These are phyloP conservation scores for Anniella stebbinsi DNA, from an alignment of 2,797 vertebrate species.

Conservation along the genomic window DNA sequence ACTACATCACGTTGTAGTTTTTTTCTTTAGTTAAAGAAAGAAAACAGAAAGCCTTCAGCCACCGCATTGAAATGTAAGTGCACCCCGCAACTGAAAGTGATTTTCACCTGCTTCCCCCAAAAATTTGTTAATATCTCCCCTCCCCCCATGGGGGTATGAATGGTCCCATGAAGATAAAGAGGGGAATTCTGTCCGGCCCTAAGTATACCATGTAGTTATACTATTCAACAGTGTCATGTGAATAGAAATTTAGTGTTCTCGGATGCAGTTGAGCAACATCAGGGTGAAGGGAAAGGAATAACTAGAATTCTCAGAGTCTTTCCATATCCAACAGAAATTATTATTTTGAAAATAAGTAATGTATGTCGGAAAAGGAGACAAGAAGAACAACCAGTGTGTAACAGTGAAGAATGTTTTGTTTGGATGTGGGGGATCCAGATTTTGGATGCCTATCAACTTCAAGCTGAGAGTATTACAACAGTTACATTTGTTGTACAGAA, in stretches of 20 bases:
- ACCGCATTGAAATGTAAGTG: not conserved
- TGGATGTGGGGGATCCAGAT: not conserved
- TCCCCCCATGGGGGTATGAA: not conserved
- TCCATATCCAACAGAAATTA: constrained; percentile 48
- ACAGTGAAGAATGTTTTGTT: not conserved
- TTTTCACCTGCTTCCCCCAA: fast-evolving
- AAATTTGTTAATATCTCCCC: not conserved
- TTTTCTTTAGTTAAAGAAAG: not conserved
- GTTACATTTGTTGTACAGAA: fast-evolving
- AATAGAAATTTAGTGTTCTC: constrained; percentile 47
- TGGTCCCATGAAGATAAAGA: not conserved
- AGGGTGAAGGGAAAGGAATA: constrained; percentile 47
- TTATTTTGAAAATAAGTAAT: constrained; percentile 58
- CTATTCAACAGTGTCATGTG: constrained; percentile 18
- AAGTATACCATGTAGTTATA: not conserved
- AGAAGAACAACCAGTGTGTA: constrained; percentile 23
- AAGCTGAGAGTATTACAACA: not conserved
- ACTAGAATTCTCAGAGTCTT: constrained; percentile 38
- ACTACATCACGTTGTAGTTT: not conserved
- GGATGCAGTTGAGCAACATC: constrained; percentile 59
- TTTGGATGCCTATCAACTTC: not conserved
- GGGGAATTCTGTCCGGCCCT: not conserved
- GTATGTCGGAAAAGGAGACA: not conserved
- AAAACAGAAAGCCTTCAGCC: too few relatives aligned
- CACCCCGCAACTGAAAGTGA: not conserved